Conservation (phyloP, 2,888 invertebrate genomes). For the Pollenia labialis region DNA sequence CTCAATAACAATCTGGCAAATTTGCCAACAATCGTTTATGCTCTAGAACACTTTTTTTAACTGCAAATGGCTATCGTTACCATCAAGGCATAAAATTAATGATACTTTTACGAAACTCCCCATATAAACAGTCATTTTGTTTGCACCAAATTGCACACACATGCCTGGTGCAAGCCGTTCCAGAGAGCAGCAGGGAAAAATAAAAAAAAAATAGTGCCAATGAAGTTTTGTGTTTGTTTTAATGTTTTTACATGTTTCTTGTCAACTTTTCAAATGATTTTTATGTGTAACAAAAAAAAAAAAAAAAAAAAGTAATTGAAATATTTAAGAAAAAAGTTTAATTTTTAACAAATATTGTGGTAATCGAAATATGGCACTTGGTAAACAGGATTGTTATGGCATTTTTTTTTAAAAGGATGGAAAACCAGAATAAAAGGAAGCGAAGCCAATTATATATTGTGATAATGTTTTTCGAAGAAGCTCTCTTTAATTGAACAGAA, state of each 20-base stretch:
- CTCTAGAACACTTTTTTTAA: background rate
- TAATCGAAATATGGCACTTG: constrained; percentile 2
- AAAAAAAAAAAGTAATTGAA: background rate
- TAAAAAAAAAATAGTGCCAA: constrained; percentile 33
- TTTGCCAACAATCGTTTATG: background rate
- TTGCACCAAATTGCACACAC: constrained; percentile 36
- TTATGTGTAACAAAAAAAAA: constrained; percentile 29
- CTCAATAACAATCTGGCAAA: background rate
- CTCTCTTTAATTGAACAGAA: background rate
- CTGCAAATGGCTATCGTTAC: background rate
- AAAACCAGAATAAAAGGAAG: background rate
- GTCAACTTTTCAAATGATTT: constrained; percentile 51
- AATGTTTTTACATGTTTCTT: constrained; percentile 59
- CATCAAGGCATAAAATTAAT: background rate
- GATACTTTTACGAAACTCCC: constrained; percentile 6
- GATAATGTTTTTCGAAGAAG: background rate
- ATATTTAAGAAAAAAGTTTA: background rate
- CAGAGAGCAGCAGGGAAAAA: background rate
- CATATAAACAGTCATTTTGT: constrained; percentile 25
- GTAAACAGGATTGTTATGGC: constrained; percentile 13
- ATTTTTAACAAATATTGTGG: background rate
- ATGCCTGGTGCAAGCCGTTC: constrained; percentile 7
- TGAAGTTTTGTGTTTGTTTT: constrained; percentile 48
- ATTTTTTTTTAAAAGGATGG: background rate
- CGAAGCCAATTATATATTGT: constrained; percentile 12